Percentiles rank a stretch among this genome's conserved stretches.
Evolutionary conservation across 2,888 invertebrate species (phyloP).

Genomic region (Metallyticus violacea): DNA sequence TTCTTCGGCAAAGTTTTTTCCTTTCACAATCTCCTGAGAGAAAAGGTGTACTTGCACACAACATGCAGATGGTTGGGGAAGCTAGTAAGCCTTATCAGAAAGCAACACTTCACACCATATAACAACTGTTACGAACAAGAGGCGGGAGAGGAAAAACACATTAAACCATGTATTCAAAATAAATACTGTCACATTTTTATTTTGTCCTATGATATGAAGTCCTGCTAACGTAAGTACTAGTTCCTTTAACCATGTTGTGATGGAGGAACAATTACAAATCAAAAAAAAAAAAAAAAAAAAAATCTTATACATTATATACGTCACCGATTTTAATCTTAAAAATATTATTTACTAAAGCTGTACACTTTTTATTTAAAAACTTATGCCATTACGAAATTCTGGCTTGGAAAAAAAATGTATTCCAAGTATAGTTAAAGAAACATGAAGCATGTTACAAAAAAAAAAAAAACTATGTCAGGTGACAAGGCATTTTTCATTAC

Average conservation of each 20-base stretch:
- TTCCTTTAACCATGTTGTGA: neutral
- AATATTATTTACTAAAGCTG: neutral
- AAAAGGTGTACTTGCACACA: neutral
- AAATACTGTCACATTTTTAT: neutral
- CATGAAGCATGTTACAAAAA: neutral
- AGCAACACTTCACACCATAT: neutral
- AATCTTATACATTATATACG: neutral
- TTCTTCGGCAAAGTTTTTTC: neutral
- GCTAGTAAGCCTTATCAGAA: neutral
- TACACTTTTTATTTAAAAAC: neutral
- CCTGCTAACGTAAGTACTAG: neutral
- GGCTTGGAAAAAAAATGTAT: neutral
- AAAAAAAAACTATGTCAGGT: neutral
- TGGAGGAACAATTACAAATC: neutral
- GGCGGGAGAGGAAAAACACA: too few relatives aligned
- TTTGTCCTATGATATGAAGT: neutral
- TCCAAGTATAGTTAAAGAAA: neutral
- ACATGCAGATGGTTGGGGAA: neutral
- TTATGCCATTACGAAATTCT: neutral
- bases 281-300: too few relatives aligned
- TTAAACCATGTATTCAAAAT: neutral
- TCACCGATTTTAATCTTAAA: neutral
- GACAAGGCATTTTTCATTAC: neutral
- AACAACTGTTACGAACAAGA: neutral
- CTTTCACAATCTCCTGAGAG: slow-evolving; percentile 10